These are phyloP conservation scores for Tokudaia muenninki DNA, from an alignment of 2,797 vertebrate genomes.

Conservation along the genomic window DNA sequence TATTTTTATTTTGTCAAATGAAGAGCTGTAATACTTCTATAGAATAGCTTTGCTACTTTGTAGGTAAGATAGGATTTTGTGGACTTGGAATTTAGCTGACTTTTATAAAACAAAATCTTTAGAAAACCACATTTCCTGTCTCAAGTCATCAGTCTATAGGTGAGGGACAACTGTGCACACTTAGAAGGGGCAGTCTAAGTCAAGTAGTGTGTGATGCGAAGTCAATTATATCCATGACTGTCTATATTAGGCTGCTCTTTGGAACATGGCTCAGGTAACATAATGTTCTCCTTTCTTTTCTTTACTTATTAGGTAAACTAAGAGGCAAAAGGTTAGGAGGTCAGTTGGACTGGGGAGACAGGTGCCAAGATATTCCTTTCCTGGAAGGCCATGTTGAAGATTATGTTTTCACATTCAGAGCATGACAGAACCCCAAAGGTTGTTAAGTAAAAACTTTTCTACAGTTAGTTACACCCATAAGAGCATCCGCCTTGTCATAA, in stretches of 20 bases:
- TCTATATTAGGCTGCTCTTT: neutral
- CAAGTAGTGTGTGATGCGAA: neutral
- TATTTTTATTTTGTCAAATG: conserved; percentile 18
- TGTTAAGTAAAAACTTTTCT: neutral
- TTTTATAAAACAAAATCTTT: neutral
- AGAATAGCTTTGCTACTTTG: neutral
- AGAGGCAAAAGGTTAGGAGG: neutral
- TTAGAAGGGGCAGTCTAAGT: neutral
- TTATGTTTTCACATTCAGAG: neutral
- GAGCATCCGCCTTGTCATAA: neutral
- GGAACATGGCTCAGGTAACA: neutral
- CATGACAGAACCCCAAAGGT: neutral
- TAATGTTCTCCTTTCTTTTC: neutral
- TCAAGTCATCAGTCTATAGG: neutral
- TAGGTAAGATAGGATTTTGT: neutral
- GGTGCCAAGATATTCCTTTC: neutral
- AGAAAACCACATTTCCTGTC: neutral
- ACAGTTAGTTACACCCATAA: neutral
- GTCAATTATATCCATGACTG: neutral
- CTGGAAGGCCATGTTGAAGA: neutral
- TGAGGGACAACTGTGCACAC: neutral
- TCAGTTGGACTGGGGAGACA: neutral
- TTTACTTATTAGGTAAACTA: neutral
- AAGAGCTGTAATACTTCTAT: neutral
- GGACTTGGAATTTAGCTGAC: conserved; percentile 2